phyloP scores from a whole-genome alignment of 2,888 invertebrate genomes.

The Exephanes ischioxanthus region DNA sequence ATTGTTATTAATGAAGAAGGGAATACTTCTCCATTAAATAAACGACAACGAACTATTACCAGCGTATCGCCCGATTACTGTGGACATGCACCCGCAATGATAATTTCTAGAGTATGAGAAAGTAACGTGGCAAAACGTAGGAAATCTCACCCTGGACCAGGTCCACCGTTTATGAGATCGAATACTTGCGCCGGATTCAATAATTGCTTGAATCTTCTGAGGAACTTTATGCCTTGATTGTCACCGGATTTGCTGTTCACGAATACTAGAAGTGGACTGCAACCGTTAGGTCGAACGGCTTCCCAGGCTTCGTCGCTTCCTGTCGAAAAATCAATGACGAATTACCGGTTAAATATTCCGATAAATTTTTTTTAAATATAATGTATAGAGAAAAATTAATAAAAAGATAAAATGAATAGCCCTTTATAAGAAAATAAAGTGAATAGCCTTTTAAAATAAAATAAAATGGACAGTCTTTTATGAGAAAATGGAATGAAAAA shows the following conservation, averaged over 20 bases:
- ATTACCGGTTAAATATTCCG: conserved; percentile 8
- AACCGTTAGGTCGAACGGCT: conserved; percentile 88
- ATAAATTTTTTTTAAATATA: neutral
- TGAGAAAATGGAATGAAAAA: too few species aligned
- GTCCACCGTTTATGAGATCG: conserved; percentile 95
- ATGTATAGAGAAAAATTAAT: conserved; percentile 18
- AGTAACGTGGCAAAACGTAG: neutral
- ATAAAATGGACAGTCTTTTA: too few species aligned
- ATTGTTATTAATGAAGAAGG: too few species aligned
- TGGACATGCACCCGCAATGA: neutral
- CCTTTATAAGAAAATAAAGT: too few species aligned
- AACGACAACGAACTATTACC: too few species aligned
- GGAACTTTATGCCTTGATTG: conserved; percentile 98
- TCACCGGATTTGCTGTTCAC: conserved; percentile 99
- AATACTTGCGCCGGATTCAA: conserved; percentile 99
- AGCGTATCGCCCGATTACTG: too few species aligned
- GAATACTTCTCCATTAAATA: too few species aligned
- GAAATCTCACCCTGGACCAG: conserved; percentile 91
- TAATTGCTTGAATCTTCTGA: conserved; percentile 96
- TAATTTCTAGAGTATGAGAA: conserved; percentile 5
- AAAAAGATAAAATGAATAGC: conserved; percentile 13
- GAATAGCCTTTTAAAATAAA: too few species aligned
- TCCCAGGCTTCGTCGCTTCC: conserved; percentile 96
- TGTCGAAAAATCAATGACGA: conserved; percentile 62
- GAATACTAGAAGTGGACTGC: conserved; percentile 96